Evolutionary conservation across 2,888 invertebrate genomes (phyloP).

Genomic region (Lepidonotus clava): DNA sequence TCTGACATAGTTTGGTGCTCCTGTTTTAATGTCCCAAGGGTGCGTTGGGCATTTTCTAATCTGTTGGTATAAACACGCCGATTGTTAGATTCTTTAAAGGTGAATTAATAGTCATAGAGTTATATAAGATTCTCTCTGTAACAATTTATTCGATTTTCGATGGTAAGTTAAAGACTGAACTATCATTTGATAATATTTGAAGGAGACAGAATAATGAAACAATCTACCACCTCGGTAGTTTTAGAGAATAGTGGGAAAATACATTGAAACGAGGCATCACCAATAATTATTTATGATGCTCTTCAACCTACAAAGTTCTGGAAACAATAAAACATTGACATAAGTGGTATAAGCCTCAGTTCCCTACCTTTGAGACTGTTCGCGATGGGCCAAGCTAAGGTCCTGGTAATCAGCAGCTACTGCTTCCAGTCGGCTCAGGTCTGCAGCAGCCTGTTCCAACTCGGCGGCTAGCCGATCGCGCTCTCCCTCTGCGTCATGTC

Average conservation of each 20-base stretch:
- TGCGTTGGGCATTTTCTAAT: slow-evolving; percentile 69
- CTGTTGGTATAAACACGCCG: slow-evolving; percentile 67
- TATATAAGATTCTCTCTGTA: too few species aligned
- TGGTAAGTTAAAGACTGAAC: too few species aligned
- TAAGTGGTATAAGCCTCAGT: not conserved
- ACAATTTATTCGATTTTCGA: too few species aligned
- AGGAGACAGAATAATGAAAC: too few species aligned
- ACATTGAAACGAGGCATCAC: too few species aligned
- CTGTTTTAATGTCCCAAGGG: slow-evolving; percentile 70
- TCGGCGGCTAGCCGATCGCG: slow-evolving; percentile 70
- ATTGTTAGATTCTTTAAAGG: too few species aligned
- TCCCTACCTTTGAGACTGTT: slow-evolving; percentile 71
- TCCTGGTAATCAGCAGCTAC: slow-evolving; percentile 74
- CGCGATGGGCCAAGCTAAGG: slow-evolving; percentile 69
- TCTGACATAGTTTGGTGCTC: slow-evolving; percentile 76
- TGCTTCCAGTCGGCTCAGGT: slow-evolving; percentile 70
- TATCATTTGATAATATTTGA: too few species aligned
- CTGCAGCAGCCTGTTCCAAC: slow-evolving; percentile 70
- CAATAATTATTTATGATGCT: too few species aligned
- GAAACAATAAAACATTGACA: not conserved
- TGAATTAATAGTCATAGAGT: too few species aligned
- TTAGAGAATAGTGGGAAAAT: too few species aligned
- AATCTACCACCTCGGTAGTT: too few species aligned
- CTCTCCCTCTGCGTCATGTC: slow-evolving; percentile 68
- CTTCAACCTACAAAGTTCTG: not conserved